A percentile compares a stretch with the other conserved stretches of the same genome.
Conservation (phyloP, 2,113 vertebrate genomes). For the Cardinalis cardinalis region DNA sequence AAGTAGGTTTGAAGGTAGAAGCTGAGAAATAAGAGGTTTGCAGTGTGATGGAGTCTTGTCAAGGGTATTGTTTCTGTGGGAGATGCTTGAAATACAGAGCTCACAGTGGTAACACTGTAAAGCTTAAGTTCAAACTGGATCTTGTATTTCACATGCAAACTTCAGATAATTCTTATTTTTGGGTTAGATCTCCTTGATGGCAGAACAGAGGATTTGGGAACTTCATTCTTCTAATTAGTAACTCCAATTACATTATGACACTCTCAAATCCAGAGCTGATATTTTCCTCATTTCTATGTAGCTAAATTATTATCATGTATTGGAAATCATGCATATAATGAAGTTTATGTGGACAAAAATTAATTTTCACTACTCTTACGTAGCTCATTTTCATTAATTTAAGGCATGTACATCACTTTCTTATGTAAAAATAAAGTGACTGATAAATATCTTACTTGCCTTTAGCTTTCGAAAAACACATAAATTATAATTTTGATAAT, state of each 20-base stretch:
- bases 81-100: fast-evolving
- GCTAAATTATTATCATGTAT: not conserved
- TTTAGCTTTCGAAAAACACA: not conserved
- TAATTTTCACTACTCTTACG: not conserved
- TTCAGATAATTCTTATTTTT: not conserved
- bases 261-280: not conserved
- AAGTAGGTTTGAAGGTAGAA: not conserved
- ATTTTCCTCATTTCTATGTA: not conserved
- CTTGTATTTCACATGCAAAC: not conserved
- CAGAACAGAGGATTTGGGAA: not conserved
- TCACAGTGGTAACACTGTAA: not conserved
- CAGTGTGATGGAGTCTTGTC: not conserved
- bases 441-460: not conserved
- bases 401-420: not conserved
- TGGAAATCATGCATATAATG: not conserved
- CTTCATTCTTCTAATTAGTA: not conserved
- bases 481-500: not conserved
- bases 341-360: not conserved
- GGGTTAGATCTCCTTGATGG: fast-evolving
- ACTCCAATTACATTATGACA: not conserved
- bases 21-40: not conserved
- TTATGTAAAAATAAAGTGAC: not conserved
- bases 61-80: not conserved
- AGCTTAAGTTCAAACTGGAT: not conserved
- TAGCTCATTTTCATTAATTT: not conserved